phyloP scores from a whole-genome alignment of 2,888 invertebrate species.

The Brassicogethes aeneus region DNA sequence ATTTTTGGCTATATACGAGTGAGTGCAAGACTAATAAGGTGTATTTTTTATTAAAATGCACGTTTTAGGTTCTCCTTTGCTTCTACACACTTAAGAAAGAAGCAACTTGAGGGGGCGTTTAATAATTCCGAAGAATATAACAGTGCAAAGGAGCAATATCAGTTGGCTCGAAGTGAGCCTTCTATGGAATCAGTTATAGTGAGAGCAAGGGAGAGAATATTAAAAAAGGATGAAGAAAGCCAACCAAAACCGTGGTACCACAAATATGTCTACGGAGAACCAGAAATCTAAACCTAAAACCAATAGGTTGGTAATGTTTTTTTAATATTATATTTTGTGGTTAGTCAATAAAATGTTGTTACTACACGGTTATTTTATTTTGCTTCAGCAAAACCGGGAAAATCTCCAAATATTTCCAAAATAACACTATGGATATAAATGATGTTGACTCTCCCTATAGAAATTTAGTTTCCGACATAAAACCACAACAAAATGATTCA shows the following conservation, averaged over 20 bases:
- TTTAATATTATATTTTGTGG: constrained; percentile 8
- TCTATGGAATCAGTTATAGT: constrained; percentile 17
- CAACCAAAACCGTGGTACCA: constrained; percentile 21
- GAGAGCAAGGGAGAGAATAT: constrained; percentile 20
- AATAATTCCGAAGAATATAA: constrained; percentile 21
- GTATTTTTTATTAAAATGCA: neutral
- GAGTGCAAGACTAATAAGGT: constrained; percentile 27
- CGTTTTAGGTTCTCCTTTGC: constrained; percentile 27
- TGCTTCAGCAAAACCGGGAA: constrained; percentile 15
- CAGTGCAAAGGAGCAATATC: constrained; percentile 13
- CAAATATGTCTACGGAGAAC: constrained; percentile 18
- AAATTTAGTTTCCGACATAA: constrained; percentile 20
- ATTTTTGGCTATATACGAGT: constrained; percentile 45
- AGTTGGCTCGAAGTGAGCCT: constrained; percentile 11
- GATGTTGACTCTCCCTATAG: constrained; percentile 22
- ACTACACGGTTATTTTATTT: constrained; percentile 10
- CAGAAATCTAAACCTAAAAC: constrained; percentile 21
- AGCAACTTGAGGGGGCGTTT: constrained; percentile 21
- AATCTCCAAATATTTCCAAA: constrained; percentile 22
- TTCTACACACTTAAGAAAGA: constrained; percentile 21
- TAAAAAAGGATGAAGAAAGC: constrained; percentile 22
- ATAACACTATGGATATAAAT: neutral
- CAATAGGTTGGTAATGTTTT: constrained; percentile 21
- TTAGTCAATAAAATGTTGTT: constrained; percentile 3
- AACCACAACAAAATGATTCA: constrained; percentile 13